Percentiles rank a stretch among this genome's conserved stretches.
Conservation (phyloP, 2,797 vertebrate genomes). For the Australoheros facetus region DNA sequence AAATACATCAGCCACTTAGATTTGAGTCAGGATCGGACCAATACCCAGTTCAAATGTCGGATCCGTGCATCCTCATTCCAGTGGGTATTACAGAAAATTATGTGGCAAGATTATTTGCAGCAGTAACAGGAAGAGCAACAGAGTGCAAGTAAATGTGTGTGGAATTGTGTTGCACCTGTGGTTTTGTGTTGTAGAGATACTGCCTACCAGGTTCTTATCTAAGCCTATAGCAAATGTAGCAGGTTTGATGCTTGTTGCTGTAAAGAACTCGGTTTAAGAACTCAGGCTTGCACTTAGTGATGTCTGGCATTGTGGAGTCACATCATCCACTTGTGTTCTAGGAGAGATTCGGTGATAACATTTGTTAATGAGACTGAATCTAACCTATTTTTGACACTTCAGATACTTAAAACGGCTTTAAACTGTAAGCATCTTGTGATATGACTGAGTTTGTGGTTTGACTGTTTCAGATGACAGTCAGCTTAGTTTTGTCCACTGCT, state of each 20-base stretch:
- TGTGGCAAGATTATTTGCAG: not conserved
- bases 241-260: not conserved
- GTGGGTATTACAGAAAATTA: not conserved
- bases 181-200: not conserved
- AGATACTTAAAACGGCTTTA: not conserved
- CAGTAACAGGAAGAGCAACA: not conserved
- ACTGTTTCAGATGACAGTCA: not conserved
- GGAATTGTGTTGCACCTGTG: not conserved
- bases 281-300: not conserved
- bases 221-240: not conserved
- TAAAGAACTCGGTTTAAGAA: conserved; percentile 1
- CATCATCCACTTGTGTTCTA: not conserved
- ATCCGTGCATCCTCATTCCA: accelerated
- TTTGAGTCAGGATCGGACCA: not conserved
- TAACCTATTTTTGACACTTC: too few species aligned
- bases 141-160: not conserved
- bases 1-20: accelerated
- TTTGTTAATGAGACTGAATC: not conserved
- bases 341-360: accelerated
- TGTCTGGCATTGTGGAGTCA: not conserved
- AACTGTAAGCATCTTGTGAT: conserved; percentile 15
- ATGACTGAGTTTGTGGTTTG: conserved; percentile 2
- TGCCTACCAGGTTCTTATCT: not conserved
- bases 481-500: not conserved
- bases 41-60: accelerated